Evolutionary conservation across 2,113 vertebrate species (phyloP).

Genomic region (Myotis brandtii): DNA sequence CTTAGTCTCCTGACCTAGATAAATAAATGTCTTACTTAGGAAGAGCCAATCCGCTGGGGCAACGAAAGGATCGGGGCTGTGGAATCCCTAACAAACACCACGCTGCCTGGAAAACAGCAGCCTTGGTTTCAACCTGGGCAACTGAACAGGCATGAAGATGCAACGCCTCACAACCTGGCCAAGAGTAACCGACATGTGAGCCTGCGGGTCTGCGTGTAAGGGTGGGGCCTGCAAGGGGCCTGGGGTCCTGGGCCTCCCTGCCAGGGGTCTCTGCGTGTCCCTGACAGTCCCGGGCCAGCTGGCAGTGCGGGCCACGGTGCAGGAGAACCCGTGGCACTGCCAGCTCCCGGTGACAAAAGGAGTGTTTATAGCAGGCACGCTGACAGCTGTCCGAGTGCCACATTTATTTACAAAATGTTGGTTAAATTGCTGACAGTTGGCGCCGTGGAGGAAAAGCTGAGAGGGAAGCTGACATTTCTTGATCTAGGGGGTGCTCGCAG

Average conservation of each 20-base stretch:
- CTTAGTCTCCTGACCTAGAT: neutral
- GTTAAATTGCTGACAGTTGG: conserved; percentile 89
- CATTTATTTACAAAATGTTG: conserved; percentile 88
- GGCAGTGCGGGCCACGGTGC: conserved; percentile 70
- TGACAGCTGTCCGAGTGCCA: conserved; percentile 89
- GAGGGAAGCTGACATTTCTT: conserved; percentile 83
- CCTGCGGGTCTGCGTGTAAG: neutral
- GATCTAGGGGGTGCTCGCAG: neutral
- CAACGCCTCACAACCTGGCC: neutral
- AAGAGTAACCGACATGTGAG: neutral
- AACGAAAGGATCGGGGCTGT: neutral
- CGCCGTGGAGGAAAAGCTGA: conserved; percentile 75
- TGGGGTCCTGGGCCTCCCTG: neutral
- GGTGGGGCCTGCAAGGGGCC: fast-evolving
- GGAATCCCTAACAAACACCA: neutral
- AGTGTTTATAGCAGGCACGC: conserved; percentile 82
- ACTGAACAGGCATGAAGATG: neutral
- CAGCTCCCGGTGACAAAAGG: conserved; percentile 86
- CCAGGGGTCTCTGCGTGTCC: conserved; percentile 29
- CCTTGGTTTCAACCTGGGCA: neutral
- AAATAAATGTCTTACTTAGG: neutral
- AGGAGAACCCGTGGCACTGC: conserved; percentile 75
- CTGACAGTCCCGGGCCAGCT: conserved; percentile 78
- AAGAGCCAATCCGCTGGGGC: neutral
- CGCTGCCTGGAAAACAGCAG: neutral